Evolutionary conservation across 1,140 invertebrate genomes (phyloP).

Genomic region (Drosophila micromelanica): DNA sequence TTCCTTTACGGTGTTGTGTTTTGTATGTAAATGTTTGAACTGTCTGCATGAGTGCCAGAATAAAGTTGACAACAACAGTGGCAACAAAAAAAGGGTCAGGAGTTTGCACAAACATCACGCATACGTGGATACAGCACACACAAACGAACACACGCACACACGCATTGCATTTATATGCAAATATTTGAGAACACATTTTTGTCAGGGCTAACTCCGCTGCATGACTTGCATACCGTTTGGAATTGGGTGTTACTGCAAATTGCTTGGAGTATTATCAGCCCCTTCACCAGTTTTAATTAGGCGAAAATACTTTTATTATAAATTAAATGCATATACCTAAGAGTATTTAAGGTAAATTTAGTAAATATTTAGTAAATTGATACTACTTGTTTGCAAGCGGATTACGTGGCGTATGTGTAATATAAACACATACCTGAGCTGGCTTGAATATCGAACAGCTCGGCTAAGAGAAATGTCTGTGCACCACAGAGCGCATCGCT

Average conservation of each 20-base stretch:
- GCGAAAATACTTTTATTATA: neutral
- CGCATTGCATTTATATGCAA: slow-evolving; percentile 74
- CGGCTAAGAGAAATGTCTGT: slow-evolving; percentile 11
- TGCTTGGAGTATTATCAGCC: slow-evolving; percentile 3
- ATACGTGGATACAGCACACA: slow-evolving; percentile 24
- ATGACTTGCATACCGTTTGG: slow-evolving; percentile 11
- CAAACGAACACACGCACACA: slow-evolving; percentile 30
- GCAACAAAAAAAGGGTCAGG: slow-evolving; percentile 55
- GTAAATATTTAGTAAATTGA: no score
- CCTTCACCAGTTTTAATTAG: neutral
- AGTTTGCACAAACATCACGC: slow-evolving; percentile 54
- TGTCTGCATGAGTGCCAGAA: slow-evolving; percentile 72
- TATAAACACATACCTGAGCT: neutral
- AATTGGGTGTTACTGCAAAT: slow-evolving; percentile 11
- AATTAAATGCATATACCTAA: neutral
- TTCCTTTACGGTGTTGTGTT: slow-evolving; percentile 43
- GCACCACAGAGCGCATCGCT: slow-evolving; percentile 3
- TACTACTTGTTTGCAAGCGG: neutral
- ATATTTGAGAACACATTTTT: slow-evolving; percentile 69
- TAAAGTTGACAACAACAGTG: slow-evolving; percentile 57
- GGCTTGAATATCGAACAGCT: neutral
- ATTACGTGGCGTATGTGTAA: slow-evolving; percentile 6
- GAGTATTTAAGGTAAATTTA: no score
- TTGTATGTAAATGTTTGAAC: slow-evolving; percentile 77
- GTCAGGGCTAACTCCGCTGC: slow-evolving; percentile 35